A percentile compares a stretch with the other conserved stretches of the same genome.
phyloP scores from a whole-genome alignment of 2,113 vertebrate genomes.

The Pachypanchax playfairii region DNA sequence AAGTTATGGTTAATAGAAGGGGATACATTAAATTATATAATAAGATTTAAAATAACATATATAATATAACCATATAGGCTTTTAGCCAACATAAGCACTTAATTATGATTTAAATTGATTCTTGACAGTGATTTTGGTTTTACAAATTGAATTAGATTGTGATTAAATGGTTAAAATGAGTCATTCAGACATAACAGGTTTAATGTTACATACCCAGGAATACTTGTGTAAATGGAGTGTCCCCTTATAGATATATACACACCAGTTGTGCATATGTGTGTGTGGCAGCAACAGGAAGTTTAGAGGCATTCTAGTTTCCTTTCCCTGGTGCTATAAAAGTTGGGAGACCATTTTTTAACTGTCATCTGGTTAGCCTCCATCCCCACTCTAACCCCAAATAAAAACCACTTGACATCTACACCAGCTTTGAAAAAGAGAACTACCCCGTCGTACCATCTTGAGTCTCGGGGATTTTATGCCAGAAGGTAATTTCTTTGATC shows the following conservation, averaged over 20 bases:
- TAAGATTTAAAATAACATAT: too few species aligned
- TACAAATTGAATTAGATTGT: not conserved
- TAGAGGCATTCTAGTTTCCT: slow-evolving; percentile 60
- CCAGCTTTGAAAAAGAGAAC: slow-evolving; percentile 51
- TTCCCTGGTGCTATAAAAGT: slow-evolving; percentile 58
- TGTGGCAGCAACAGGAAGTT: slow-evolving; percentile 47
- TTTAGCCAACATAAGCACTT: too few species aligned
- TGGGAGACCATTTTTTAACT: slow-evolving; percentile 60
- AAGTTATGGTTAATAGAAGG: too few species aligned
- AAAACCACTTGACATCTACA: slow-evolving; percentile 59
- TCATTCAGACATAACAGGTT: too few species aligned
- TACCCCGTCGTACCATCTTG: slow-evolving; percentile 28
- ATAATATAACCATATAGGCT: too few species aligned
- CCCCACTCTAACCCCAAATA: slow-evolving; percentile 59
- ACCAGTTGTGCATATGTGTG: slow-evolving; percentile 13
- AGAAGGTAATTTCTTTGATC: slow-evolving; percentile 55
- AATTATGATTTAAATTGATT: too few species aligned
- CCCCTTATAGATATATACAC: too few species aligned
- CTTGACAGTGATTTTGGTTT: too few species aligned
- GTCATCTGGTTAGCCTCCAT: slow-evolving; percentile 57
- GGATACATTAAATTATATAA: too few species aligned
- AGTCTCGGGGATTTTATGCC: slow-evolving; percentile 26
- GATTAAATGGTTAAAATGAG: too few species aligned
- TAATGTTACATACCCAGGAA: not conserved
- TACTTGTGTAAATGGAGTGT: not conserved